Conservation (phyloP, 2,888 invertebrate genomes). For the Platycheirus rosarum region DNA sequence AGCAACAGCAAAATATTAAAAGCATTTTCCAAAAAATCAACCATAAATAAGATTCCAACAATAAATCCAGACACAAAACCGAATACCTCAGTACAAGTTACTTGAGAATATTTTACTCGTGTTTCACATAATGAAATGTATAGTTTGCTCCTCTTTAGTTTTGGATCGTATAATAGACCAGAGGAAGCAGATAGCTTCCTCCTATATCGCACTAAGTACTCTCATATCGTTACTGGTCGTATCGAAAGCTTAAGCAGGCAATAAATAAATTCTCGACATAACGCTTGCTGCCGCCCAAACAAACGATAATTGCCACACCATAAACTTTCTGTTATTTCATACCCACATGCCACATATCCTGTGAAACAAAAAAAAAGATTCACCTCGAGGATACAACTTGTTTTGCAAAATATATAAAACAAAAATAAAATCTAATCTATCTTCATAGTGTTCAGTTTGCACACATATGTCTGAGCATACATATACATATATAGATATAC, state of each 20-base stretch:
- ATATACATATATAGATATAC: background rate
- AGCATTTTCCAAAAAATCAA: background rate
- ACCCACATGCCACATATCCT: background rate
- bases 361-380: slow-evolving; percentile 9
- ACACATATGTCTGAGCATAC: background rate
- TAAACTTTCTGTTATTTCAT: slow-evolving; percentile 30
- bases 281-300: slow-evolving; percentile 29
- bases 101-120: background rate
- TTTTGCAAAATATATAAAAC: background rate
- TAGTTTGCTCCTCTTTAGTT: slow-evolving; percentile 1
- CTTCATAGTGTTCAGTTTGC: background rate
- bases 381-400: slow-evolving; percentile 12
- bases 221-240: slow-evolving; percentile 6
- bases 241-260: slow-evolving; percentile 1
- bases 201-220: slow-evolving; percentile 8
- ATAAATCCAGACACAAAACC: slow-evolving; percentile 9
- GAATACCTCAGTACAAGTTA: slow-evolving; percentile 1
- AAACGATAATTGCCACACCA: slow-evolving; percentile 51
- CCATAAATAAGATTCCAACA: slow-evolving; percentile 18
- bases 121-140: slow-evolving; percentile 1
- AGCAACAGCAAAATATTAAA: no score
- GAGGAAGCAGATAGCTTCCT: slow-evolving; percentile 10
- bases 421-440: background rate
- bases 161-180: background rate
- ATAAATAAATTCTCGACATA: slow-evolving; percentile 22